Base-by-base conservation (phyloP, 2,113 vertebrate genomes). In the Ailuropoda melanoleuca region DNA sequence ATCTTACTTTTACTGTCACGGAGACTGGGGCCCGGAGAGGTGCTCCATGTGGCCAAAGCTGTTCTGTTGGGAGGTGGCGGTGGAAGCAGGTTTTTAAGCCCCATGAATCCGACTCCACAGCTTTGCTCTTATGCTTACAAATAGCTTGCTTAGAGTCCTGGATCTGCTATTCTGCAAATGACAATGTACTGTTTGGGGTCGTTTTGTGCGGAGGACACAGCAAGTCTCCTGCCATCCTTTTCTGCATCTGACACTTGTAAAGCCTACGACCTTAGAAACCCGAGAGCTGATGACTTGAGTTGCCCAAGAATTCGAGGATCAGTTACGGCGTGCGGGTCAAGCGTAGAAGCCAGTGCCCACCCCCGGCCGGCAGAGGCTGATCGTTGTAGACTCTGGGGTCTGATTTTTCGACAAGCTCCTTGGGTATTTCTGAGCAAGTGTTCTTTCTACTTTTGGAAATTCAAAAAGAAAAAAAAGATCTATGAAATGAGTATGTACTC, bases 251-350 rank as follows among this genome's bases (percentile, higher is more conserved):
- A 55, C 26, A n/a, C 37, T 55, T 74, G 37, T 0, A 13, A 46
- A 48, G 3, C 19, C 5, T 12, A 29, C 2, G 1, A 60, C 55
- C 92, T 56, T 1, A 55, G 68, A 64, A 6, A 39, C 15, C 60
- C 6, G 2, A 13, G 23, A n/a, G 29, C 8, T 34, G 83, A 48
- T 2, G 39, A 74, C 39, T 17, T 55, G 56, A 19, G 43, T 46
- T 80, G 6, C 39, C 55, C 58, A 43, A 29, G 21, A 53, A 72
- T 19, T 13, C 0, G 7, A 1, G 1, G 60, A 75, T 7, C n/a
- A 31, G 13, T 26, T 0, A 3, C 6, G 18, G 66, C 4, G 26
- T 4, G 0, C 70, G 34, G 1, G 62, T 24, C 62, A 53, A 11
- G 0, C 9, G 8, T 48, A 6, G 85, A 13, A 23, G 14, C 23